Percentiles rank a stretch among this genome's conserved stretches.
These are phyloP conservation scores for Staurois parvus DNA, from an alignment of 2,797 vertebrate genomes.

Conservation along the genomic window DNA sequence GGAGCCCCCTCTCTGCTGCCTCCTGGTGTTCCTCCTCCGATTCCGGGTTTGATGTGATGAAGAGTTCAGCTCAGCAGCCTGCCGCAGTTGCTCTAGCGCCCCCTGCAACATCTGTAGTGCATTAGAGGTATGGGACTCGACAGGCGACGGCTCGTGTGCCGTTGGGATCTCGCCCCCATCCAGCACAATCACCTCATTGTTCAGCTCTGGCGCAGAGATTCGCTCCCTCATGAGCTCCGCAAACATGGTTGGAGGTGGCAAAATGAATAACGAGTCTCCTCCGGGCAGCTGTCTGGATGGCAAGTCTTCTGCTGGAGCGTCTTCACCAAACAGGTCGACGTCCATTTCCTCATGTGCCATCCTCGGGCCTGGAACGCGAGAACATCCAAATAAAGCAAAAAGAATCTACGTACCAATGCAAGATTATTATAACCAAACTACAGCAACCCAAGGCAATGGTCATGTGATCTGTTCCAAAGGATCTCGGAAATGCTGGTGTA, in stretches of 20 bases:
- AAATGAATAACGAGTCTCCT: accelerated
- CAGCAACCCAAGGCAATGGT: too few species aligned
- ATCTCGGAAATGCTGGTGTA: neutral
- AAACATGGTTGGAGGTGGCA: accelerated
- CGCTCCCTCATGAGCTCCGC: conserved; percentile 47
- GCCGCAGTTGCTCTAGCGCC: conserved; percentile 38
- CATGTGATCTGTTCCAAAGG: neutral
- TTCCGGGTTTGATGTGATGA: conserved; percentile 13
- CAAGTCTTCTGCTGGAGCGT: neutral
- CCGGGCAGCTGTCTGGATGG: neutral
- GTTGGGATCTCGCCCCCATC: neutral
- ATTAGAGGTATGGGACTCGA: neutral
- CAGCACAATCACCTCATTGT: conserved; percentile 13
- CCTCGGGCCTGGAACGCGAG: conserved; percentile 58
- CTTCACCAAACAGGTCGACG: conserved; percentile 73
- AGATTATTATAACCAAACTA: too few species aligned
- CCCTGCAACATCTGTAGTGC: conserved; percentile 69
- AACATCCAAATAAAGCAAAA: neutral
- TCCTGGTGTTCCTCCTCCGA: conserved; percentile 53
- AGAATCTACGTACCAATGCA: neutral
- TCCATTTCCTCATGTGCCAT: conserved; percentile 88
- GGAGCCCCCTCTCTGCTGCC: conserved; percentile 67
- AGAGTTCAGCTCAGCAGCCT: neutral
- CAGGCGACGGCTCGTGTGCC: neutral
- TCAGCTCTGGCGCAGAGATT: accelerated